A percentile compares a stretch with the other conserved stretches of the same genome.
Conservation (phyloP, 1,140 invertebrate genomes). For the Atopsyche davidsoni region DNA sequence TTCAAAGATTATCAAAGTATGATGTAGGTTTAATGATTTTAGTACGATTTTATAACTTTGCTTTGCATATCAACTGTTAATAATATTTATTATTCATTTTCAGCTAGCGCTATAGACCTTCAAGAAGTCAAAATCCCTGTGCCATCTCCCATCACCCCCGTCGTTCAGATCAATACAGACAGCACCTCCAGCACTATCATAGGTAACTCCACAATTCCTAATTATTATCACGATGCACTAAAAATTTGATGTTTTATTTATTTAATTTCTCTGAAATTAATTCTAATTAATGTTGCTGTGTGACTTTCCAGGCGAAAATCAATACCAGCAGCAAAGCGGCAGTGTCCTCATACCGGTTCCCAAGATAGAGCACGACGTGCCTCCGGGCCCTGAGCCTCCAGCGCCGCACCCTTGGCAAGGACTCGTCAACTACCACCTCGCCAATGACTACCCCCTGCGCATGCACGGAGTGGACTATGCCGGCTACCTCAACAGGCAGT, state of each 20-base stretch:
- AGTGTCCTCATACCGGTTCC: neutral
- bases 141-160: neutral
- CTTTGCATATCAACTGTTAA: neutral
- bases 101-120: no score
- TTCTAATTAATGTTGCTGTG: conserved; percentile 1
- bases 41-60: no score
- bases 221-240: no score
- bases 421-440: conserved; percentile 19
- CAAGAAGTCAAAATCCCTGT: conserved; percentile 3
- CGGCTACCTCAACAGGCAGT: conserved; percentile 25
- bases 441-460: conserved; percentile 27
- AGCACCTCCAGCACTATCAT: conserved; percentile 20
- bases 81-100: no score
- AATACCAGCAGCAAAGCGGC: conserved; percentile 10
- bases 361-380: neutral
- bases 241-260: neutral
- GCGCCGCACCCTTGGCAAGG: conserved; percentile 13
- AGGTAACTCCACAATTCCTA: no score
- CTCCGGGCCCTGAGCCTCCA: neutral
- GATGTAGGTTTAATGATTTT: no score
- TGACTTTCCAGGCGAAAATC: conserved; percentile 2
- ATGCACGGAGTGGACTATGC: conserved; percentile 30
- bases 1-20: no score
- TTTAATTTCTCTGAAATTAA: neutral
- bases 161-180: conserved; percentile 14